Evolutionary conservation across 2,888 invertebrate genomes (phyloP).

Genomic region (Mantis religiosa): DNA sequence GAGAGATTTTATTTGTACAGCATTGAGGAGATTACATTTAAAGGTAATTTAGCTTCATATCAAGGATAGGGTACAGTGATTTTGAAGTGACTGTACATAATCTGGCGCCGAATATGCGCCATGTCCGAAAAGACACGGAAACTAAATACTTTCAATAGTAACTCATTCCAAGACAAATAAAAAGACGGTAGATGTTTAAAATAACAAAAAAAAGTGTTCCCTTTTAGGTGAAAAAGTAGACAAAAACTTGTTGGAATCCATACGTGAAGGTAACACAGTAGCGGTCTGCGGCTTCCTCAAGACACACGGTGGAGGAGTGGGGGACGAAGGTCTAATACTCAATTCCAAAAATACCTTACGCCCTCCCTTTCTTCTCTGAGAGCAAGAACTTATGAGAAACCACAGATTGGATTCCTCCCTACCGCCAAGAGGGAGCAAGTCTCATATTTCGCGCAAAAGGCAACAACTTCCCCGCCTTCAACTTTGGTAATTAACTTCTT

Average conservation of each 20-base stretch:
- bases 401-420: background rate
- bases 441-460: slow-evolving; percentile 5
- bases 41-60: background rate
- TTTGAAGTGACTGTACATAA: background rate
- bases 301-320: background rate
- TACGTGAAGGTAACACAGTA: background rate
- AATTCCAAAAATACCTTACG: background rate
- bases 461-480: background rate
- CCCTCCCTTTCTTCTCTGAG: background rate
- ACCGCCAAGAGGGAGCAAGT: background rate
- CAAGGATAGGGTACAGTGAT: background rate
- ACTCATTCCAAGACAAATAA: background rate
- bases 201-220: background rate
- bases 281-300: background rate
- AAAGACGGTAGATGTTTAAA: background rate
- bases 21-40: no score
- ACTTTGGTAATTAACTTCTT: slow-evolving; percentile 1
- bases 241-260: background rate
- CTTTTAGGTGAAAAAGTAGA: background rate
- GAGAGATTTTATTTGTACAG: no score
- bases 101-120: background rate
- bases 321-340: background rate
- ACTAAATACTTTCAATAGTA: background rate
- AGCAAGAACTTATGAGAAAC: background rate
- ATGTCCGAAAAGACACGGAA: background rate